A percentile compares a stretch with the other conserved stretches of the same genome.
phyloP scores from a whole-genome alignment of 2,888 invertebrate species.

The Epiperipatus broadwayi region DNA sequence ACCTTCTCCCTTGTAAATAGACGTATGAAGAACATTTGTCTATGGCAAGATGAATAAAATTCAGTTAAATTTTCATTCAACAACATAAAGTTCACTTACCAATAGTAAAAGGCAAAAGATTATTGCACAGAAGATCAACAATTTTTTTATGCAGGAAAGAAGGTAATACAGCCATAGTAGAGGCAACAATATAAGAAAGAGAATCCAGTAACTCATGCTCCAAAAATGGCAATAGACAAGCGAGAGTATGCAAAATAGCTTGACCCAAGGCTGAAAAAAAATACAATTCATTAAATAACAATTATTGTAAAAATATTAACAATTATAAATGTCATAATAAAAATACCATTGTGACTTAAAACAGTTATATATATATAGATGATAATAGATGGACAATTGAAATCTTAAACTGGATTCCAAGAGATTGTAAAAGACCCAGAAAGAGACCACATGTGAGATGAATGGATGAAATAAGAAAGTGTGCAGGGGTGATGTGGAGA shows the following conservation, averaged over 20 bases:
- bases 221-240: constrained; percentile 83
- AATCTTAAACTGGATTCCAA: too few species aligned
- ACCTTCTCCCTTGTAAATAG: too few species aligned
- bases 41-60: too few species aligned
- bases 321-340: not conserved
- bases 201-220: constrained; percentile 90
- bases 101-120: constrained; percentile 85
- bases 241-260: constrained; percentile 75
- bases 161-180: constrained; percentile 79
- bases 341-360: not conserved
- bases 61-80: not conserved
- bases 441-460: too few species aligned
- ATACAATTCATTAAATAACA: not conserved
- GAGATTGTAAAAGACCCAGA: too few species aligned
- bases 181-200: constrained; percentile 79
- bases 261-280: constrained; percentile 75
- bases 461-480: too few species aligned
- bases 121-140: constrained; percentile 79
- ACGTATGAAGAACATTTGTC: too few species aligned
- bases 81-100: constrained; percentile 42
- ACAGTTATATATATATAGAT: constrained; percentile 1
- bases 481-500: too few species aligned
- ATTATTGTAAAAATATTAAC: not conserved
- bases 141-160: constrained; percentile 76
- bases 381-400: too few species aligned